phyloP scores from a whole-genome alignment of 2,888 invertebrate genomes.

The Chrysolina americana region DNA sequence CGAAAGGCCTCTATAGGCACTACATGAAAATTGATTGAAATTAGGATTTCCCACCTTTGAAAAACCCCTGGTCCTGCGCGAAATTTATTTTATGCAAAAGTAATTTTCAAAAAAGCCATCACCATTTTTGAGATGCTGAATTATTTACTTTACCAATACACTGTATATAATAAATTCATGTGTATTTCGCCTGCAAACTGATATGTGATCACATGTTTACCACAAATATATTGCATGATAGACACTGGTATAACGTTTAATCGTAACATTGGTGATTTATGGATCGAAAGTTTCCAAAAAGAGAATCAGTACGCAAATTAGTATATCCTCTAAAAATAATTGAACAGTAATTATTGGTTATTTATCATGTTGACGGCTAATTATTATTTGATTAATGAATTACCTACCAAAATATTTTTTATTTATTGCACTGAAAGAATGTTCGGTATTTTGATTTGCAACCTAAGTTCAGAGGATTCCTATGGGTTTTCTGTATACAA shows the following conservation, averaged over 20 bases:
- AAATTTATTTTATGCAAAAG: too few relatives aligned
- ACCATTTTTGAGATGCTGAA: too few relatives aligned
- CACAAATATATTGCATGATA: neutral
- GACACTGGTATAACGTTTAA: neutral
- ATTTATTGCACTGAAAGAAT: neutral
- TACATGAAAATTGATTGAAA: too few relatives aligned
- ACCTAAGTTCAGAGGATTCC: neutral
- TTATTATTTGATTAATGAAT: conserved; percentile 14
- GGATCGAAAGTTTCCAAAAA: neutral
- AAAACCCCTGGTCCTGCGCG: too few relatives aligned
- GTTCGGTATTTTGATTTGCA: neutral
- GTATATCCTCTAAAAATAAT: neutral
- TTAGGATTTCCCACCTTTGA: too few relatives aligned
- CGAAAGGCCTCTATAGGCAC: too few relatives aligned
- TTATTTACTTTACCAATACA: too few relatives aligned
- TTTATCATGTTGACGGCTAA: conserved; percentile 8
- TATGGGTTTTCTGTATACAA: neutral
- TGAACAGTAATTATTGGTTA: neutral
- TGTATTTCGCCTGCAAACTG: too few relatives aligned
- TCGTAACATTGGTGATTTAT: neutral
- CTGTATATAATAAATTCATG: too few relatives aligned
- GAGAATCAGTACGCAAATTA: conserved; percentile 1
- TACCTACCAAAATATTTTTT: conserved; percentile 17
- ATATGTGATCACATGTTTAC: too few relatives aligned
- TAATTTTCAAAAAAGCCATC: too few relatives aligned